Evolutionary conservation across 2,113 vertebrate species (phyloP).

Genomic region (Zosterops lateralis): DNA sequence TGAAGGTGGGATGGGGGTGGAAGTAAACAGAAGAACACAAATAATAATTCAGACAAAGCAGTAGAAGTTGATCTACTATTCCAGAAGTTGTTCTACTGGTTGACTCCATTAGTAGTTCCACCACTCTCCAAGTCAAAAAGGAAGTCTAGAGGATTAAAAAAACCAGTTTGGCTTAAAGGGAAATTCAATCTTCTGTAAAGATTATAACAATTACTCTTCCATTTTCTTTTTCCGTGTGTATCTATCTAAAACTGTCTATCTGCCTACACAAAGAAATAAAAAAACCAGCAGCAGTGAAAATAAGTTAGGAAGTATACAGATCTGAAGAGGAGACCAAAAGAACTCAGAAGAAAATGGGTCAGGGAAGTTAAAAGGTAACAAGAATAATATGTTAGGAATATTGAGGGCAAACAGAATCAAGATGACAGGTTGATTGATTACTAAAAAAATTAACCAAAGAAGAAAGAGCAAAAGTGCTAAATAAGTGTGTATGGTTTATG

Average conservation of each 20-base stretch:
- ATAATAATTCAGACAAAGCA: not conserved
- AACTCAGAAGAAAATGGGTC: not conserved
- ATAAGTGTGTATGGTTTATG: not conserved
- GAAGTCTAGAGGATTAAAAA: not conserved
- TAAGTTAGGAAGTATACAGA: not conserved
- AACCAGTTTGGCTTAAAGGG: not conserved
- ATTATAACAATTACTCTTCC: not conserved
- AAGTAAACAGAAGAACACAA: slow-evolving; percentile 18
- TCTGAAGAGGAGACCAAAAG: not conserved
- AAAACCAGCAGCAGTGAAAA: not conserved
- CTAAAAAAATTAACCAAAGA: not conserved
- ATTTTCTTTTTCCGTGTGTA: not conserved
- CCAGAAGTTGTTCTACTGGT: not conserved
- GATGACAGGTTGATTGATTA: not conserved
- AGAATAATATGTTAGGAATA: not conserved
- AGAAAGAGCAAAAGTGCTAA: not conserved
- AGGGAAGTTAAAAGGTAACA: not conserved
- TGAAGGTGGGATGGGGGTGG: not conserved
- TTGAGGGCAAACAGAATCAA: not conserved
- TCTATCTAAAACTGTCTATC: not conserved
- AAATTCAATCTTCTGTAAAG: not conserved
- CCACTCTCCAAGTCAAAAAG: not conserved
- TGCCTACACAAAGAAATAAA: not conserved
- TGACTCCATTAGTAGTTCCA: not conserved
- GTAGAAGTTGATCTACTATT: not conserved